Evolutionary conservation across 2,113 vertebrate species (phyloP).

Genomic region (Dicentrarchus labrax): DNA sequence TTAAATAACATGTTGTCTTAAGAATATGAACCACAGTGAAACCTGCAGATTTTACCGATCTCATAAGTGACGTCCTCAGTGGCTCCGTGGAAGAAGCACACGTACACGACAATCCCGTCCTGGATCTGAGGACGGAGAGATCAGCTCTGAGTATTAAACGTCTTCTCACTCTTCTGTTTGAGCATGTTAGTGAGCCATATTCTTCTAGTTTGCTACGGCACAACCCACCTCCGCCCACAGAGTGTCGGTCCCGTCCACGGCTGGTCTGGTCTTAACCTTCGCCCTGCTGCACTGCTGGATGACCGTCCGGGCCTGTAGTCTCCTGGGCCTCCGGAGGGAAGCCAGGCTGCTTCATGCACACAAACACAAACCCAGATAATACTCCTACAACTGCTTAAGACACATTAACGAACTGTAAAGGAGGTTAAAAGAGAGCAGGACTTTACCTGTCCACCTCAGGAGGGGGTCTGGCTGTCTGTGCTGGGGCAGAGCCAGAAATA

Average conservation of each 20-base stretch:
- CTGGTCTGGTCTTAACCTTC: constrained; percentile 85
- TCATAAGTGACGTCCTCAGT: constrained; percentile 86
- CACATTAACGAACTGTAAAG: too few relatives aligned
- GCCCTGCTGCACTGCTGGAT: constrained; percentile 88
- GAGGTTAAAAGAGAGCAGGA: background rate
- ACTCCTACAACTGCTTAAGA: background rate
- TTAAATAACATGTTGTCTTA: too few relatives aligned
- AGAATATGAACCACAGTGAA: background rate
- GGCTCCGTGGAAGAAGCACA: constrained; percentile 92
- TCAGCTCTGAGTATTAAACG: too few relatives aligned
- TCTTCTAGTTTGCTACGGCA: too few relatives aligned
- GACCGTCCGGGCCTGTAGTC: constrained; percentile 78
- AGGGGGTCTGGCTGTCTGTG: background rate
- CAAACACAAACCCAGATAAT: background rate
- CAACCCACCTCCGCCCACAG: constrained; percentile 88
- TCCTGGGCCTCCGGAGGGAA: background rate
- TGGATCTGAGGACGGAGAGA: constrained; percentile 83
- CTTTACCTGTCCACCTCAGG: constrained; percentile 34
- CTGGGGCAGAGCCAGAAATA: background rate
- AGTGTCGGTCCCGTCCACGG: constrained; percentile 75
- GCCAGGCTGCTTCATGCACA: constrained; percentile 24
- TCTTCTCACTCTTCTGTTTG: too few relatives aligned
- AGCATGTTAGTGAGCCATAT: too few relatives aligned
- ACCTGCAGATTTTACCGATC: constrained; percentile 84
- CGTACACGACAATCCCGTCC: constrained; percentile 89